A percentile compares a stretch with the other conserved stretches of the same genome.
These are phyloP conservation scores for Liopterus haemorrhoidalis DNA, from an alignment of 2,888 invertebrate species.

Conservation along the genomic window DNA sequence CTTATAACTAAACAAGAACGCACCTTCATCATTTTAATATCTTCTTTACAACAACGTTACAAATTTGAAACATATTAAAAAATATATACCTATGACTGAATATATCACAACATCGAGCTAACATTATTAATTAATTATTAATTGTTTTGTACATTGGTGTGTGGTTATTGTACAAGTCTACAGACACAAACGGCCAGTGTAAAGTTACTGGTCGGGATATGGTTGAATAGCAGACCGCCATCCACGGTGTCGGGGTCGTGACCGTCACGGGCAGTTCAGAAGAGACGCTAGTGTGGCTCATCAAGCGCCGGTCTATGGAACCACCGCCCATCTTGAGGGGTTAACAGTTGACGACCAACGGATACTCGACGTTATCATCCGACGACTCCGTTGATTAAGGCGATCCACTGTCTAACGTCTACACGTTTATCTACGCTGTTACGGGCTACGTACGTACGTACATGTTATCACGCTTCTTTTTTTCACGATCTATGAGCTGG, in stretches of 20 bases:
- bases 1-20: no score
- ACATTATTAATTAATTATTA: slow-evolving; percentile 5
- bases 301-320: slow-evolving; percentile 13
- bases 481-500: slow-evolving; percentile 36
- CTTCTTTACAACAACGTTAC: slow-evolving; percentile 14
- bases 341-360: slow-evolving; percentile 24
- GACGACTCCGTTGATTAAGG: no score
- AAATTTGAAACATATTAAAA: slow-evolving; percentile 22
- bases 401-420: slow-evolving; percentile 24
- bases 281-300: no score
- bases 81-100: slow-evolving; percentile 16
- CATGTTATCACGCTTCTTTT: slow-evolving; percentile 1
- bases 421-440: no score
- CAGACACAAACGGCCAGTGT: background rate
- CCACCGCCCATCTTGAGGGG: slow-evolving; percentile 20
- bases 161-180: background rate
- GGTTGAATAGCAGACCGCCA: background rate
- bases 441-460: background rate
- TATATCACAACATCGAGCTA: slow-evolving; percentile 15
- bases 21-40: no score
- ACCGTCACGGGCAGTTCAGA: background rate
- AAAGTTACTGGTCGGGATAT: slow-evolving; percentile 3
- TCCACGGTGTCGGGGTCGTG: background rate
- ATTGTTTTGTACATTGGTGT: slow-evolving; percentile 18
- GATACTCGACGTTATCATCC: slow-evolving; percentile 21